Conservation (phyloP, 2,113 vertebrate species). For the Ancistrus triradiatus region DNA sequence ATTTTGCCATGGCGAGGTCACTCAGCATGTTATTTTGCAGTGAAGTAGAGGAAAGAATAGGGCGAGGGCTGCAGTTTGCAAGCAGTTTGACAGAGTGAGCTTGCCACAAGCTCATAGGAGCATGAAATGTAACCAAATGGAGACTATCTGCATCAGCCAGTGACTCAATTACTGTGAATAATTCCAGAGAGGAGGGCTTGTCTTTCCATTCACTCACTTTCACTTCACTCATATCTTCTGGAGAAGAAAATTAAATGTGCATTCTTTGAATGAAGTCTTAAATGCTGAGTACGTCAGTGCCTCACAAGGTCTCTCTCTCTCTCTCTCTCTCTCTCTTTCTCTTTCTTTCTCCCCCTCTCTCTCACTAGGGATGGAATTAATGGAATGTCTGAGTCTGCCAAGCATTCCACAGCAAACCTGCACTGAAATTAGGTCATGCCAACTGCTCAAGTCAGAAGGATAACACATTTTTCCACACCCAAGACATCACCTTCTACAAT, state of each 20-base stretch:
- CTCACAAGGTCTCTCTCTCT: not conserved
- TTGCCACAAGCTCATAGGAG: slow-evolving; percentile 38
- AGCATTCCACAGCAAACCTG: slow-evolving; percentile 33
- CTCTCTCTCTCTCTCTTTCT: not conserved
- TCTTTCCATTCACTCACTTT: slow-evolving; percentile 20
- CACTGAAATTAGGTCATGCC: slow-evolving; percentile 24
- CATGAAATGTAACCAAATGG: slow-evolving; percentile 40
- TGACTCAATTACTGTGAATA: slow-evolving; percentile 41
- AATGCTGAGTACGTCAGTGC: not conserved
- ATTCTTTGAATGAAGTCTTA: slow-evolving; percentile 13
- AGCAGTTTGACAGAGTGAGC: slow-evolving; percentile 36
- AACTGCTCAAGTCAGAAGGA: slow-evolving; percentile 14
- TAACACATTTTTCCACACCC: slow-evolving; percentile 21
- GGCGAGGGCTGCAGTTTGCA: slow-evolving; percentile 28
- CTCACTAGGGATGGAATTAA: slow-evolving; percentile 25
- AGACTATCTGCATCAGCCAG: slow-evolving; percentile 40
- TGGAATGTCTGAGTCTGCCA: slow-evolving; percentile 31
- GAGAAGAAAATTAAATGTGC: slow-evolving; percentile 20
- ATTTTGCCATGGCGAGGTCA: slow-evolving; percentile 42
- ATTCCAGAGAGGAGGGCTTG: slow-evolving; percentile 33
- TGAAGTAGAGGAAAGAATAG: slow-evolving; percentile 34
- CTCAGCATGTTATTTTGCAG: slow-evolving; percentile 41
- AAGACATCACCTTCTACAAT: not conserved
- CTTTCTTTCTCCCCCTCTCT: not conserved
- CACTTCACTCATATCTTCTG: slow-evolving; percentile 13